These are phyloP conservation scores for Ormyrus nitidulus DNA, from an alignment of 2,888 invertebrate genomes.

Conservation along the genomic window DNA sequence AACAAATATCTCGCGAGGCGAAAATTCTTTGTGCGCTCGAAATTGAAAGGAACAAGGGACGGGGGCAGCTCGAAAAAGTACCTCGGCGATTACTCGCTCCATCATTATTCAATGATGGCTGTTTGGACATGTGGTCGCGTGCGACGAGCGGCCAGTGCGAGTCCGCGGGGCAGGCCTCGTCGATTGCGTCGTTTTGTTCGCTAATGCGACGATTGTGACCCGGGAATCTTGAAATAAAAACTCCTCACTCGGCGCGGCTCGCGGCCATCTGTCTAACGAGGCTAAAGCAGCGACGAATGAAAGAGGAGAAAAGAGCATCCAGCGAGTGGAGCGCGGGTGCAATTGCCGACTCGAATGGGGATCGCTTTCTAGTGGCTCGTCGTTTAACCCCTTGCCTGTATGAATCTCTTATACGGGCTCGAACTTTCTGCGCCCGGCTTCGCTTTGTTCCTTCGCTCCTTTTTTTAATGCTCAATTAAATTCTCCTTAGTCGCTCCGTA, in stretches of 20 bases:
- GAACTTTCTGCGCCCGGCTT: constrained; percentile 27
- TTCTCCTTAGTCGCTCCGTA: constrained; percentile 18
- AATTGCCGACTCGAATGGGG: constrained; percentile 59
- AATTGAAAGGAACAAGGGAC: background rate
- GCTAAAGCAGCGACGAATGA: constrained; percentile 55
- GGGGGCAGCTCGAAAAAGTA: background rate
- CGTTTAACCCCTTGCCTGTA: constrained; percentile 70
- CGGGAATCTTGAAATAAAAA: constrained; percentile 73
- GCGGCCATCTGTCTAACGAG: constrained; percentile 69
- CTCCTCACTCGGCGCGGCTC: constrained; percentile 60
- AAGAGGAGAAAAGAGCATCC: constrained; percentile 71
- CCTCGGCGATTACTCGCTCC: constrained; percentile 33
- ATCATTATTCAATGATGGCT: constrained; percentile 57
- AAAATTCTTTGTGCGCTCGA: background rate
- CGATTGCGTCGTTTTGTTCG: constrained; percentile 70
- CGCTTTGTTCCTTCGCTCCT: constrained; percentile 14
- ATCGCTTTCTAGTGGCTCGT: constrained; percentile 73
- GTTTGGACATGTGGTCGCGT: constrained; percentile 71
- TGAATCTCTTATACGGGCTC: constrained; percentile 25
- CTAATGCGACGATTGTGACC: constrained; percentile 74
- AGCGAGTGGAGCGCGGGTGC: constrained; percentile 54
- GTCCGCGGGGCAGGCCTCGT: constrained; percentile 66
- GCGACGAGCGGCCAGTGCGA: constrained; percentile 59
- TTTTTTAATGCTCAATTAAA: constrained; percentile 36
- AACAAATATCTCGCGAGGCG: background rate